phyloP scores from a whole-genome alignment of 1,140 invertebrate species.

The Rhyacophila brunnea region DNA sequence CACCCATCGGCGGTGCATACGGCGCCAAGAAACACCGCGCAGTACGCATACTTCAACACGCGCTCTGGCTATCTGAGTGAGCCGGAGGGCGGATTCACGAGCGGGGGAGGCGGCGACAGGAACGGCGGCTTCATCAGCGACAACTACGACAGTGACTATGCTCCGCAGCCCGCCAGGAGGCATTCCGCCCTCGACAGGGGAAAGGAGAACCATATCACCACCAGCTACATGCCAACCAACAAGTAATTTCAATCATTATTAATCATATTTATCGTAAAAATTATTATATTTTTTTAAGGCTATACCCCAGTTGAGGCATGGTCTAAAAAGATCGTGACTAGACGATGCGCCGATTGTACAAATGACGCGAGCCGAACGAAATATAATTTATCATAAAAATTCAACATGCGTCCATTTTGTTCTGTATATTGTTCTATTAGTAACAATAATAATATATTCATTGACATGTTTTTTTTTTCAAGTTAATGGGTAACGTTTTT shows the following conservation, averaged over 20 bases:
- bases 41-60: conserved; percentile 54
- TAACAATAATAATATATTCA: too few relatives aligned
- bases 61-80: conserved; percentile 53
- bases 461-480: too few relatives aligned
- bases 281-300: too few relatives aligned
- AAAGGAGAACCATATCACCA: conserved; percentile 44
- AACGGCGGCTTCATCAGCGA: conserved; percentile 42
- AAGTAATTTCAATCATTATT: conserved; percentile 42
- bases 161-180: conserved; percentile 33
- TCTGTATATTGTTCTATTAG: too few relatives aligned
- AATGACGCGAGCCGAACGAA: too few relatives aligned
- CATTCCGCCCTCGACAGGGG: conserved; percentile 34
- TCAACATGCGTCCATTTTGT: too few relatives aligned
- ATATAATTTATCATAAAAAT: too few relatives aligned
- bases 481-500: too few relatives aligned
- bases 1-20: conserved; percentile 42
- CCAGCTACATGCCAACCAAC: conserved; percentile 43
- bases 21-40: conserved; percentile 43
- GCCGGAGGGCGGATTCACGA: conserved; percentile 44
- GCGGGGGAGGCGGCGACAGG: conserved; percentile 42
- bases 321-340: too few relatives aligned
- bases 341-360: too few relatives aligned
- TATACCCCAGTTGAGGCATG: too few relatives aligned
- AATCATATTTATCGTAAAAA: too few relatives aligned
- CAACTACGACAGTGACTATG: conserved; percentile 46